Conservation (phyloP, 2,888 invertebrate genomes). For the Dastarcus helophoroides region DNA sequence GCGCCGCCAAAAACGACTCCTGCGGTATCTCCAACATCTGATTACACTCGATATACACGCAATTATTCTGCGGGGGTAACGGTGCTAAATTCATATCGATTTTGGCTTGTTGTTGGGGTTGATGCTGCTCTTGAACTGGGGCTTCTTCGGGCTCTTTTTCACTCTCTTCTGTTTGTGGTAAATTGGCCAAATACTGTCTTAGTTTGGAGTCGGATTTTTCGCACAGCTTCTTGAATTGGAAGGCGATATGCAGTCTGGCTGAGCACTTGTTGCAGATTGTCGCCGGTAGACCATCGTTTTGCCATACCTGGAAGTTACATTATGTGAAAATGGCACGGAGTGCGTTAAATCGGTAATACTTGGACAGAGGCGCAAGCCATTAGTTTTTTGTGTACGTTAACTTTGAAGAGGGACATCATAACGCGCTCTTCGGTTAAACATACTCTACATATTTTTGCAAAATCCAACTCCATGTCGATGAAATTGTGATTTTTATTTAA, state of each 20-base stretch:
- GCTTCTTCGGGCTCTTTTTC: conserved; percentile 9
- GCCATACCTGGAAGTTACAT: conserved; percentile 34
- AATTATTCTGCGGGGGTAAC: conserved; percentile 21
- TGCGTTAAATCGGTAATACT: conserved; percentile 21
- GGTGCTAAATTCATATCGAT: conserved; percentile 16
- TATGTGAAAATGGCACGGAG: conserved; percentile 1
- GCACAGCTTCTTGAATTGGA: conserved; percentile 39
- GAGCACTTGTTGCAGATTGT: conserved; percentile 40
- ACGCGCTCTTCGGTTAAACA: conserved; percentile 33
- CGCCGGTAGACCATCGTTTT: conserved; percentile 37
- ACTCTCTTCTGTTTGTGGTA: conserved; percentile 13
- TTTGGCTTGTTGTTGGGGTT: conserved; percentile 14
- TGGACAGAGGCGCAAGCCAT: conserved; percentile 39
- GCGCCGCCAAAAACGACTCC: conserved; percentile 15
- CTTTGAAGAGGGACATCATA: conserved; percentile 39
- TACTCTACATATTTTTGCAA: conserved; percentile 35
- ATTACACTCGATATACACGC: conserved; percentile 32
- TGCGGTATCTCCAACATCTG: conserved; percentile 1
- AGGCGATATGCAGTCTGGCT: conserved; percentile 37
- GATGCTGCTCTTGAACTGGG: conserved; percentile 9
- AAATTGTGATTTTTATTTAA: neutral
- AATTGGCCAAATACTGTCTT: conserved; percentile 27
- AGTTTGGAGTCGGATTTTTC: conserved; percentile 38
- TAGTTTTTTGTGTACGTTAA: conserved; percentile 37
- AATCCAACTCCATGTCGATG: conserved; percentile 28